Percentiles rank a stretch among this genome's conserved stretches.
Evolutionary conservation across 2,113 vertebrate genomes (phyloP).

Genomic region (Lagenorhynchus albirostris): DNA sequence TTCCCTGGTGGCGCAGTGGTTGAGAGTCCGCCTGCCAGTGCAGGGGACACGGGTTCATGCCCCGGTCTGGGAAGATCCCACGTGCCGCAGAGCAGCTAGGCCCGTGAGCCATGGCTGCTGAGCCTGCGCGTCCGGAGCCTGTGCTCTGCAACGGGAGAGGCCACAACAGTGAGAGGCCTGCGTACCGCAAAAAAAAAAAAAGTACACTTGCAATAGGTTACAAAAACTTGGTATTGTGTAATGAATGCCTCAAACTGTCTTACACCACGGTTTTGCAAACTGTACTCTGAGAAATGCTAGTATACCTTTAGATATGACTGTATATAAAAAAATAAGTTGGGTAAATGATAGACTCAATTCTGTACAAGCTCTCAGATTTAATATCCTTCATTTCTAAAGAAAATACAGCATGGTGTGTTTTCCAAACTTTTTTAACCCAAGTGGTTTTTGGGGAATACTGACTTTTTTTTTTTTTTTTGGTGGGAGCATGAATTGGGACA

Average conservation of each 20-base stretch:
- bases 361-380: neutral
- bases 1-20: too few relatives aligned
- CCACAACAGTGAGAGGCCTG: too few relatives aligned
- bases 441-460: neutral
- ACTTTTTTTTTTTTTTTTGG: neutral
- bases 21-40: too few relatives aligned
- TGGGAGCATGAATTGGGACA: neutral
- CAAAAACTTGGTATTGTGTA: neutral
- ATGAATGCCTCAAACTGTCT: neutral
- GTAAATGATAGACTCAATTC: neutral
- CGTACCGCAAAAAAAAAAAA: neutral
- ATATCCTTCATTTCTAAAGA: neutral
- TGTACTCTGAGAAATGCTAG: neutral
- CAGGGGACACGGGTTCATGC: too few relatives aligned
- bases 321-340: neutral
- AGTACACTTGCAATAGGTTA: neutral
- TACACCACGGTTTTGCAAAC: neutral
- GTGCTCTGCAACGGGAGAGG: too few relatives aligned
- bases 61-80: too few relatives aligned
- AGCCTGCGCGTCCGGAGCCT: too few relatives aligned
- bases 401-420: neutral
- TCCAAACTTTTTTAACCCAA: neutral
- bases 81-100: fast-evolving
- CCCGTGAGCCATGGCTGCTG: too few relatives aligned
- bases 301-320: neutral